Percentiles rank a stretch among this genome's conserved stretches.
Evolutionary conservation across 2,888 invertebrate species (phyloP).

Genomic region (Oxytorus armatus): DNA sequence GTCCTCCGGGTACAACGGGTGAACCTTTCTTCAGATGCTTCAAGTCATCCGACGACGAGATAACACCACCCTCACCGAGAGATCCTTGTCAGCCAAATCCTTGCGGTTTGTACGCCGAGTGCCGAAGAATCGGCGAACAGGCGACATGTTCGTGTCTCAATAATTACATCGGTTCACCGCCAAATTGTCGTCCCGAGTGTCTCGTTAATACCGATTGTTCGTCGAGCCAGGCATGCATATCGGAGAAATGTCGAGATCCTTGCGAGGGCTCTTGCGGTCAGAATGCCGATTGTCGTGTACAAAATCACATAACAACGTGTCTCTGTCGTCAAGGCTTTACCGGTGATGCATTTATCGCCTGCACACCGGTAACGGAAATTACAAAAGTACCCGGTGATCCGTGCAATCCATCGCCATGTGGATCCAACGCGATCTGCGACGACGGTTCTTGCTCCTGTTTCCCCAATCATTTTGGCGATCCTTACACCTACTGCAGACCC

Average conservation of each 20-base stretch:
- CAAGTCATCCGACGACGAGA: slow-evolving; percentile 48
- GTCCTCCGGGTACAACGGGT: slow-evolving; percentile 90
- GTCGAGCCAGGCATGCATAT: slow-evolving; percentile 88
- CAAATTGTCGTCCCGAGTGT: slow-evolving; percentile 89
- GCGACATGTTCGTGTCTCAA: slow-evolving; percentile 88
- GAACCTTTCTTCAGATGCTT: slow-evolving; percentile 92
- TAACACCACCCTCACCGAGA: slow-evolving; percentile 79
- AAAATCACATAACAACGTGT: slow-evolving; percentile 90
- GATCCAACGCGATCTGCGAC: slow-evolving; percentile 84
- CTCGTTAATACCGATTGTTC: slow-evolving; percentile 88
- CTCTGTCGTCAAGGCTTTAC: slow-evolving; percentile 87
- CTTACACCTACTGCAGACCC: slow-evolving; percentile 89
- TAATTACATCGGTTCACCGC: slow-evolving; percentile 89
- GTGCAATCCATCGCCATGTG: slow-evolving; percentile 91
- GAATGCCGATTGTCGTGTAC: slow-evolving; percentile 89
- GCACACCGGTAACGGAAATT: slow-evolving; percentile 84
- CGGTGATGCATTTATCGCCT: slow-evolving; percentile 89
- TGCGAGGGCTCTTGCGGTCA: slow-evolving; percentile 90
- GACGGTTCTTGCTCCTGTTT: slow-evolving; percentile 88
- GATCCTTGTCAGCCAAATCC: slow-evolving; percentile 91
- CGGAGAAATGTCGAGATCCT: slow-evolving; percentile 90
- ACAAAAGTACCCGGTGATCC: slow-evolving; percentile 85
- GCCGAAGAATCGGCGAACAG: slow-evolving; percentile 87
- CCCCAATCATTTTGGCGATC: slow-evolving; percentile 90
- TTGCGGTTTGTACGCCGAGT: slow-evolving; percentile 90